Base-by-base conservation (phyloP, 2,113 vertebrate species). In the Tylochromis polylepis region DNA sequence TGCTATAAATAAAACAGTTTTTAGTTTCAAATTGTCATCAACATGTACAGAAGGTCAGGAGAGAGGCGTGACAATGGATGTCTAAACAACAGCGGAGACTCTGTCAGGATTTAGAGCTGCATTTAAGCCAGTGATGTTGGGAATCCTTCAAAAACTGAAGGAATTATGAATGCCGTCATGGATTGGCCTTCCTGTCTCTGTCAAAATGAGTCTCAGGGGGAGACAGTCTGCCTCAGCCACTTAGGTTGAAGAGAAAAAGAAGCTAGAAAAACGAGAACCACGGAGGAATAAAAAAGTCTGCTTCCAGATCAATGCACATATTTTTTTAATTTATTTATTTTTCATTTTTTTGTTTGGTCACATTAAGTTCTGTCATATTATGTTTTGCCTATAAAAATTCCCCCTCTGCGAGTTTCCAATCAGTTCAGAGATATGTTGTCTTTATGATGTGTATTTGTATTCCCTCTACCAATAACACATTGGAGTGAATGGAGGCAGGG, bases 361-460 rank as follows among this genome's bases (percentile, higher is more conserved):
- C n/a, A 43, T 43, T 70, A 70, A 9, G 36, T 27, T 46, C 38
- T 46, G 22, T 16, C 46, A 16, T 16, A 6, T 49, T 49, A 7
- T 49, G 2, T 46, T 72, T 77, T 49, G 9, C 43, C 67, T 49
- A 11, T 77, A 51, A 31, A 77, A 12, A 4, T 77, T 1, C 27
- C 10, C 24, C 24, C 43, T 29, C 24, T 51, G 43, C 1, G 27
- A 51, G 70, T 51, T 77, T 77, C 24, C 70, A 77, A 51, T 51
- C 27, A 77, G 24, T 77, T 77, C 43, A 51, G 43, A 51, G 24
- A 77, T 75, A 31, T 51, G 43, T 31, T 31, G 70, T 77, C 43
- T 77, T 51, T 77, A 77, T 77, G 27, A 20, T 77, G 70, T 77
- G 24, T 20, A 77, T 77, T 77, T 77, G 70, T 77, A 51, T 77